A percentile compares a stretch with the other conserved stretches of the same genome.
Evolutionary conservation across 2,888 invertebrate species (phyloP).

Genomic region (Cephus rjabovi): DNA sequence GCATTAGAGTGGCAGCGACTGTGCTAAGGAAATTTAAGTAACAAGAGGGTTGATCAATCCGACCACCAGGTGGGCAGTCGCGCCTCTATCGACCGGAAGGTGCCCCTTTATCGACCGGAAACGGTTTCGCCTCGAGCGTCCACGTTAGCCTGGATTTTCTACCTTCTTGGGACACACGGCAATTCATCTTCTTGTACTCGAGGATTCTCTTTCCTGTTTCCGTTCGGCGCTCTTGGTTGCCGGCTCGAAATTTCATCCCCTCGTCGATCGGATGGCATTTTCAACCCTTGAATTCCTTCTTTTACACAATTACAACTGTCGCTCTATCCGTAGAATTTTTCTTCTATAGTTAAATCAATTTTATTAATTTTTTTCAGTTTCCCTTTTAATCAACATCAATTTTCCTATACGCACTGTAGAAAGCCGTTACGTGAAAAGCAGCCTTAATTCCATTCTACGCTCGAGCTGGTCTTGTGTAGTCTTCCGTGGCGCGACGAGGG

Average conservation of each 20-base stretch:
- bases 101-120: conserved; percentile 58
- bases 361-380: background rate
- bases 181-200: background rate
- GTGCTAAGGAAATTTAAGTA: conserved; percentile 4
- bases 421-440: background rate
- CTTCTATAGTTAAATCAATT: background rate
- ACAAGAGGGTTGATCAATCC: conserved; percentile 15
- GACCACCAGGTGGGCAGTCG: conserved; percentile 41
- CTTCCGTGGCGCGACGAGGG: background rate
- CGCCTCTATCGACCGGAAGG: conserved; percentile 55
- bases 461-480: background rate
- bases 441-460: background rate
- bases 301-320: background rate
- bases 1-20: background rate
- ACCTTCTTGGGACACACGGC: background rate
- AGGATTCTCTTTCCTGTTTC: background rate
- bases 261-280: background rate
- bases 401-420: background rate
- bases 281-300: background rate
- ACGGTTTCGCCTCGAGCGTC: conserved; percentile 33
- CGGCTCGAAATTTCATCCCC: background rate
- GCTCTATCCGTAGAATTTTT: background rate
- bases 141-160: conserved; percentile 33
- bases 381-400: background rate
- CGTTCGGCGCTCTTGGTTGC: background rate